Percentiles rank a stretch among this genome's conserved stretches.
Evolutionary conservation across 2,888 invertebrate genomes (phyloP).

Genomic region (Smittia sp.): DNA sequence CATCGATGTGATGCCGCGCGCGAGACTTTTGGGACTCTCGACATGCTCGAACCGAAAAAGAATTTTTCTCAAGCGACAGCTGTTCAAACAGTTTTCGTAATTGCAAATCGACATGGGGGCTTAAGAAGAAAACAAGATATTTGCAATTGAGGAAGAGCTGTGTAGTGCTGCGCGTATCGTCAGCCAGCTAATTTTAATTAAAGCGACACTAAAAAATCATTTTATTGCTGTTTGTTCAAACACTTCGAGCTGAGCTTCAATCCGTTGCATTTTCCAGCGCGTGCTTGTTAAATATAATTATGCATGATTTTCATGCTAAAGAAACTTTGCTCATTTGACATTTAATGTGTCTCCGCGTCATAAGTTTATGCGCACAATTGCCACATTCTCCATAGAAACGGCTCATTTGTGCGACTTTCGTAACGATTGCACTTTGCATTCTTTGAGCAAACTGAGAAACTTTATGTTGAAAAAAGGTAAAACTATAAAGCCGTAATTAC

Average conservation of each 20-base stretch:
- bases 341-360: slow-evolving; percentile 22
- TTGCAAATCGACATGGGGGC: not conserved
- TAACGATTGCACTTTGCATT: slow-evolving; percentile 6
- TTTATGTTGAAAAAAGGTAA: not conserved
- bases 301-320: slow-evolving; percentile 23
- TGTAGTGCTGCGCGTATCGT: not conserved
- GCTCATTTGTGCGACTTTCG: not conserved
- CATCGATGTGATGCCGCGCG: not conserved
- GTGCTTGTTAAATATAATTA: slow-evolving; percentile 27
- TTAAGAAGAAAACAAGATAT: too few relatives aligned
- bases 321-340: slow-evolving; percentile 1
- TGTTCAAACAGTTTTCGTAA: slow-evolving; percentile 8
- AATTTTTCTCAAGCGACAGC: not conserved
- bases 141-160: too few relatives aligned
- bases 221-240: not conserved
- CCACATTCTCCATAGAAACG: not conserved
- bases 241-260: not conserved
- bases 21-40: not conserved
- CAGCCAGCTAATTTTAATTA: slow-evolving; percentile 28
- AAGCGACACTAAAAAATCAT: slow-evolving; percentile 15
- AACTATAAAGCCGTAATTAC: slow-evolving; percentile 33
- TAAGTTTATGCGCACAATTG: not conserved
- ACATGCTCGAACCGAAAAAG: not conserved
- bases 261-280: not conserved
- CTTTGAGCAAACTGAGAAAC: not conserved